These are phyloP conservation scores for Trematomus bernacchii DNA, from an alignment of 2,797 vertebrate genomes.

Conservation along the genomic window DNA sequence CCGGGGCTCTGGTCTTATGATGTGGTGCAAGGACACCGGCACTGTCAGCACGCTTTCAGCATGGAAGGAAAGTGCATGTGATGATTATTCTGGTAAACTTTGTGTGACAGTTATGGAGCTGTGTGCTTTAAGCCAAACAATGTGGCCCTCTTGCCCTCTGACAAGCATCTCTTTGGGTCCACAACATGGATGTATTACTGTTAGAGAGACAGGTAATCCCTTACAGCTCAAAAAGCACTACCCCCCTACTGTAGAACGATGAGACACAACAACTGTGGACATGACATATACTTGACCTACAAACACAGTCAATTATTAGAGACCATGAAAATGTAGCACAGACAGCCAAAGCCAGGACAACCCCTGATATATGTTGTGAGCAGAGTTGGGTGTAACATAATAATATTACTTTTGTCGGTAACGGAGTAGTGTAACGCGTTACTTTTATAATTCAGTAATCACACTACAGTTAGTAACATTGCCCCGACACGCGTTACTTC, in stretches of 20 bases:
- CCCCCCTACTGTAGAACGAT: neutral
- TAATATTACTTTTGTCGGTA: no score
- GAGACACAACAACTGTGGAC: neutral
- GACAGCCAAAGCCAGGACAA: neutral
- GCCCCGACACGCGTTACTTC: no score
- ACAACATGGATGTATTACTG: neutral
- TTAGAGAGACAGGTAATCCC: slow-evolving; percentile 1
- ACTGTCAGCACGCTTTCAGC: slow-evolving; percentile 5
- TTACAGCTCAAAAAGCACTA: neutral
- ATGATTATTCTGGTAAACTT: slow-evolving; percentile 21
- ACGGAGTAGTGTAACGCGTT: no score
- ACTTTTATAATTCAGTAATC: no score
- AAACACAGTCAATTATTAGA: neutral
- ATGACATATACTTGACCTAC: neutral
- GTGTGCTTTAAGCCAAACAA: slow-evolving; percentile 26
- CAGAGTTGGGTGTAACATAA: no score
- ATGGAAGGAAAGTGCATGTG: slow-evolving; percentile 1
- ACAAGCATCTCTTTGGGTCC: slow-evolving; percentile 9
- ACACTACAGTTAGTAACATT: no score
- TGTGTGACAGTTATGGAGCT: slow-evolving; percentile 19
- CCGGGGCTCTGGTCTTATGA: slow-evolving; percentile 15
- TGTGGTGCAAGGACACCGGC: slow-evolving; percentile 14
- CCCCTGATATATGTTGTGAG: no score
- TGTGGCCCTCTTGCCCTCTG: slow-evolving; percentile 7
- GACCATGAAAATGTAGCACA: neutral